Evolutionary conservation across 2,797 vertebrate species (phyloP).

Genomic region (Fundulus diaphanus): DNA sequence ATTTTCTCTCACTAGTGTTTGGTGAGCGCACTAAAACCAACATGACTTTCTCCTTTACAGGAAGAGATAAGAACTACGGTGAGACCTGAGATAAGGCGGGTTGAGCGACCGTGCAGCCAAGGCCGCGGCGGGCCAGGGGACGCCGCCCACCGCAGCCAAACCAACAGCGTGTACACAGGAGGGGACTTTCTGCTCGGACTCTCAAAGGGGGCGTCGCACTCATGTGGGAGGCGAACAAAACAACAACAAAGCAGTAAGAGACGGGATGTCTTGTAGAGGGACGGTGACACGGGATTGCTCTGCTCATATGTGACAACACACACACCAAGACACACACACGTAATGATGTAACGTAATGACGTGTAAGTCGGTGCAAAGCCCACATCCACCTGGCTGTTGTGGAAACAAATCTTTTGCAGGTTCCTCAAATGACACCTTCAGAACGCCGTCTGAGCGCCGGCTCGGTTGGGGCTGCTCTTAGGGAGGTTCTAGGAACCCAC

Average conservation of each 20-base stretch:
- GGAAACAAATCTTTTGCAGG: slow-evolving; percentile 39
- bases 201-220: neutral
- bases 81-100: slow-evolving; percentile 59
- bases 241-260: slow-evolving; percentile 1
- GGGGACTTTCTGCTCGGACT: slow-evolving; percentile 12
- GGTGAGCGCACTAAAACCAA: neutral
- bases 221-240: neutral
- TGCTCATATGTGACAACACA: neutral
- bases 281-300: neutral
- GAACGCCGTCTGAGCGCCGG: slow-evolving; percentile 3
- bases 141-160: slow-evolving; percentile 59
- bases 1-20: neutral
- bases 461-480: too few species aligned
- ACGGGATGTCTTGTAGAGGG: neutral
- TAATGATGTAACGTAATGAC: neutral
- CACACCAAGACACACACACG: neutral
- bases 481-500: neutral
- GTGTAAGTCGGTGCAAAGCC: slow-evolving; percentile 9
- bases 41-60: slow-evolving; percentile 4
- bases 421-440: neutral
- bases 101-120: slow-evolving; percentile 75
- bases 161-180: slow-evolving; percentile 61
- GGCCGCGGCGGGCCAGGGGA: slow-evolving; percentile 39
- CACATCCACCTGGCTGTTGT: slow-evolving; percentile 32
- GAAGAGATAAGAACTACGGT: slow-evolving; percentile 9